Conservation (phyloP, 2,797 vertebrate species). For the Mallotus villosus region DNA sequence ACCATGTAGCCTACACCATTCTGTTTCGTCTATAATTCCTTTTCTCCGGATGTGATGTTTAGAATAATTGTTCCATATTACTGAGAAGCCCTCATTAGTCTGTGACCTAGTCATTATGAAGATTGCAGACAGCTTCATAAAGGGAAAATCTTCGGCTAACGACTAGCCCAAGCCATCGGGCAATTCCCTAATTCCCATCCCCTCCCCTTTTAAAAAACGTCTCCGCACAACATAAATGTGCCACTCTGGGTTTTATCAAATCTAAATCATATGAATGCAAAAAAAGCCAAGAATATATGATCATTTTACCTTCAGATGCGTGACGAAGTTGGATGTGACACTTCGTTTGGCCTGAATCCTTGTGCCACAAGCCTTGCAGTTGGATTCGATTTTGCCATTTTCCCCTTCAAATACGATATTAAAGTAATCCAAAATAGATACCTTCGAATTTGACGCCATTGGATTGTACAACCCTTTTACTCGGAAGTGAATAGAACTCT, state of each 20-base stretch:
- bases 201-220: not conserved
- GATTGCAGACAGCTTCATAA: not conserved
- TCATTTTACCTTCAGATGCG: conserved; percentile 79
- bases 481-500: conserved; percentile 61
- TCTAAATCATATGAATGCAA: not conserved
- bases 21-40: not conserved
- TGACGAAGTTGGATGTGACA: conserved; percentile 85
- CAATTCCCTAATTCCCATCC: not conserved
- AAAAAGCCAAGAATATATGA: not conserved
- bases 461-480: conserved; percentile 45
- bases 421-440: conserved; percentile 84
- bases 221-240: not conserved
- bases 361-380: conserved; percentile 82
- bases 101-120: not conserved
- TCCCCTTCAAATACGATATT: conserved; percentile 83
- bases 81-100: too few species aligned
- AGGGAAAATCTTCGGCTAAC: not conserved
- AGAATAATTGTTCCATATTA: not conserved
- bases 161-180: not conserved
- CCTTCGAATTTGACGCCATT: conserved; percentile 82
- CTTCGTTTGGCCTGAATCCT: conserved; percentile 82
- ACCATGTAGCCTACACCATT: not conserved
- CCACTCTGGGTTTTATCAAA: not conserved
- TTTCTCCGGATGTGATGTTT: not conserved
- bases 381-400: conserved; percentile 84